phyloP scores from a whole-genome alignment of 2,888 invertebrate genomes.

The Aphodius granarius region DNA sequence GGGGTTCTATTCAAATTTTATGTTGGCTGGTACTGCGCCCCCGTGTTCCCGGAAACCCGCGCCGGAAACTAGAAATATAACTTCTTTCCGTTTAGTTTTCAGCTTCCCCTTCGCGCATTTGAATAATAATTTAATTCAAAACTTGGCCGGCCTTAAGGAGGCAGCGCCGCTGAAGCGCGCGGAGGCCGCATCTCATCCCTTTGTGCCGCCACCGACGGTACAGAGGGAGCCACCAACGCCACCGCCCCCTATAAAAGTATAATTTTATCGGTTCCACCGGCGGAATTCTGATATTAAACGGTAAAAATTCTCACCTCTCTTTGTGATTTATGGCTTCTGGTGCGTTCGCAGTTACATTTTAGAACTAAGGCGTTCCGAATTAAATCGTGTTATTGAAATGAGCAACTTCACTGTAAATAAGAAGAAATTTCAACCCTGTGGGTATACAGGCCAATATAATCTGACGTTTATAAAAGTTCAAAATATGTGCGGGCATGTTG shows the following conservation, averaged over 20 bases:
- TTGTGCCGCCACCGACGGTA: conserved; percentile 1
- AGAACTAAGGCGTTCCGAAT: neutral
- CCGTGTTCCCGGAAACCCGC: neutral
- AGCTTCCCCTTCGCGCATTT: conserved; percentile 39
- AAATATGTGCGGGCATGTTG: neutral
- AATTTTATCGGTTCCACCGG: conserved; percentile 27
- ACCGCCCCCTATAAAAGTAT: conserved; percentile 30
- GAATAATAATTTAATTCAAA: conserved; percentile 15
- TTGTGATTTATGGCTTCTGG: conserved; percentile 20
- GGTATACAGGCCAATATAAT: too few relatives aligned
- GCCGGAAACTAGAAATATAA: conserved; percentile 47
- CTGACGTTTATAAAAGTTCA: too few relatives aligned
- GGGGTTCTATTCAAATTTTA: conserved; percentile 46
- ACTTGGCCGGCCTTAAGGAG: neutral
- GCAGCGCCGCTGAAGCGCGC: neutral
- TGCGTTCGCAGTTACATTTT: conserved; percentile 14
- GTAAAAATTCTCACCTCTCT: conserved; percentile 21
- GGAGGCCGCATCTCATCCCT: conserved; percentile 5
- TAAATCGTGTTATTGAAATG: conserved; percentile 8
- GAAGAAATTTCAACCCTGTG: neutral
- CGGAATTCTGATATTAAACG: conserved; percentile 28
- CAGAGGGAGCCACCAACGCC: conserved; percentile 27
- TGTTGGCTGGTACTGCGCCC: conserved; percentile 20
- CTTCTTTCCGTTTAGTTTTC: conserved; percentile 44
- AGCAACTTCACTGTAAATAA: neutral